Base-by-base conservation (phyloP, 2,888 invertebrate genomes). In the Morpho helenor region DNA sequence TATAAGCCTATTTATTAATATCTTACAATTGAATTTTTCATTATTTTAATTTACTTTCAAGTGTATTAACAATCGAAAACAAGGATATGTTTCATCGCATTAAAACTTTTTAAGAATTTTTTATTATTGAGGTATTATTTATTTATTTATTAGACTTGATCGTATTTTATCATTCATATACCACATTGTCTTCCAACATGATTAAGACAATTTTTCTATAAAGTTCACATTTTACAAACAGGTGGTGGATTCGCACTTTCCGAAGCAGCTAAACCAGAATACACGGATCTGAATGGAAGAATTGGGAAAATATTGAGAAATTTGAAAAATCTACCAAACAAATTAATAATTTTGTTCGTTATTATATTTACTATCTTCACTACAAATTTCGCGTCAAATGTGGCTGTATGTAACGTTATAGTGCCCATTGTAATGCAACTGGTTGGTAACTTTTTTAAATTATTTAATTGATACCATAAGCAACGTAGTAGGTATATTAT, bases 351-450 rank as follows among this genome's bases (percentile, higher is more conserved):
- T 6, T 52, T 85, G 0, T 8, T 84, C 0, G 63, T 84, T 0
- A 75, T 83, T 7, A 5, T 79, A 0, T 64, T 80, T 7, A 74
- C 82, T 1, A 53, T 77, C 0, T 74, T 86, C 45, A 56, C 80
- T 0, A 88, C 88, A 0, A 87, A 88, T 55, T 85, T 88, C 52
- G 87, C 87, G 0, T 82, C 88, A 0, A 88, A 86, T 57, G 82
- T 87, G 1, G 88, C 84, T 2, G 78, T 86, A 0, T 79, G 79
- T 53, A 86, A 82, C 60, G 82, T 87, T 0, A 66, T 87, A 8
- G 66, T 72, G 0, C 87, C 87, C 0, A 76, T 87, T 52, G 77
- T 68, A 0, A 86, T 87, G 87, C 71, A 76, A 61, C 58, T 87
- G 77, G 87, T 87, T 71, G 74, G 75, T 55, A 40, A 22, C 22